These are phyloP conservation scores for Triplophysa rosa DNA, from an alignment of 2,113 vertebrate species.

Conservation along the genomic window DNA sequence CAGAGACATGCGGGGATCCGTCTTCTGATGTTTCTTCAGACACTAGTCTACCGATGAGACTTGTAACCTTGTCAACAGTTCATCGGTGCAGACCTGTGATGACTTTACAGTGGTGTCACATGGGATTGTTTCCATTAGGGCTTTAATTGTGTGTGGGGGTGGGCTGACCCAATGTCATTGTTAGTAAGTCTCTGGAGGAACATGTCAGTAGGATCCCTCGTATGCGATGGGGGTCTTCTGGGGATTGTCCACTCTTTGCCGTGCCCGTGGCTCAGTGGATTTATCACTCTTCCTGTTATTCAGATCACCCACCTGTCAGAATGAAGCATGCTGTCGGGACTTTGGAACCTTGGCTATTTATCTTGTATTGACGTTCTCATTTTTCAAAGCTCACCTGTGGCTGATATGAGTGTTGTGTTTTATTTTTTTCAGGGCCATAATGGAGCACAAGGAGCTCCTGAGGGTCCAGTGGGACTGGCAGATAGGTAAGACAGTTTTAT, in stretches of 20 bases:
- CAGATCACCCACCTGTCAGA: conserved; percentile 23
- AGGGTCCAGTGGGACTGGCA: conserved; percentile 97
- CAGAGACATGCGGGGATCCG: not conserved
- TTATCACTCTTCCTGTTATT: not conserved
- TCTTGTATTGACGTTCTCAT: not conserved
- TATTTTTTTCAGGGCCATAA: conserved; percentile 84
- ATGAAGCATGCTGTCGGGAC: conserved; percentile 1
- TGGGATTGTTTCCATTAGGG: not conserved
- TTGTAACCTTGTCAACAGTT: conserved; percentile 44
- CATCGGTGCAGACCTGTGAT: not conserved
- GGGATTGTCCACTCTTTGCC: conserved; percentile 8
- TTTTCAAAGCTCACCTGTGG: conserved; percentile 9
- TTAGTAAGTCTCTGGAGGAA: not conserved
- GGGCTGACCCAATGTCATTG: conserved; percentile 13
- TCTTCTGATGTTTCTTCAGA: conserved; percentile 19
- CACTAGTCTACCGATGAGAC: conserved; percentile 17
- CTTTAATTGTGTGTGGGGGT: not conserved
- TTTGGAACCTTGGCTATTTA: not conserved
- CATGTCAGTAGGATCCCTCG: conserved; percentile 17
- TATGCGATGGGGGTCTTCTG: not conserved
- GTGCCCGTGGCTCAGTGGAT: not conserved
- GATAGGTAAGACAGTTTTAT: conserved; percentile 80
- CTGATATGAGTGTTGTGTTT: conserved; percentile 36
- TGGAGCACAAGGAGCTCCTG: conserved; percentile 96
- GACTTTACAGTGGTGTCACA: conserved; percentile 4